These are phyloP conservation scores for Steinernema khuongi DNA, from an alignment of 1,140 invertebrate species.

Conservation along the genomic window DNA sequence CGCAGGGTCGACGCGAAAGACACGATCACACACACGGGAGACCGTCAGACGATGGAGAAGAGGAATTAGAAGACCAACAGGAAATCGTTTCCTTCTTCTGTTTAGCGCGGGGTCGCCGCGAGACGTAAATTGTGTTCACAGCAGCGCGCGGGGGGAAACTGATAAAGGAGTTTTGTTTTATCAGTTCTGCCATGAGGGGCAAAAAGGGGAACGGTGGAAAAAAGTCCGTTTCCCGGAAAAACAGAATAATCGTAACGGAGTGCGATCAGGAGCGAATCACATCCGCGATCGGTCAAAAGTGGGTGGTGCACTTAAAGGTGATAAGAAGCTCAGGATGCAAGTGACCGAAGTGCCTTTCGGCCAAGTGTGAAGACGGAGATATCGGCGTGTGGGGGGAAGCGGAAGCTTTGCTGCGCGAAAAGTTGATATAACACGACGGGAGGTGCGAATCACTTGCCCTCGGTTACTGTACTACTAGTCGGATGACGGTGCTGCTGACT, in stretches of 20 bases:
- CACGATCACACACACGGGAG: background rate
- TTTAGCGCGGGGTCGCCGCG: conserved; percentile 13
- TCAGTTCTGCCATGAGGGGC: background rate
- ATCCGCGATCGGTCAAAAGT: too few relatives aligned
- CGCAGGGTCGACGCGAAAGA: background rate
- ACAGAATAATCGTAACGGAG: too few relatives aligned
- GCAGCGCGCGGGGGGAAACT: background rate
- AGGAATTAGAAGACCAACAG: conserved; percentile 11
- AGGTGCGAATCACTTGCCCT: background rate
- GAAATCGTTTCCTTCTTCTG: conserved; percentile 9
- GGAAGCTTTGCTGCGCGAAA: background rate
- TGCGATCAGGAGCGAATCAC: too few relatives aligned
- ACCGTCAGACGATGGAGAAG: background rate
- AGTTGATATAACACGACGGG: background rate
- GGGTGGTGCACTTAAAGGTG: background rate
- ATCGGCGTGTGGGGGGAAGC: background rate
- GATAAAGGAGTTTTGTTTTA: background rate
- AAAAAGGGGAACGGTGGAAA: background rate
- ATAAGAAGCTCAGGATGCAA: background rate
- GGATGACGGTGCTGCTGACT: too few relatives aligned
- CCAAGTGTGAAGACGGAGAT: background rate
- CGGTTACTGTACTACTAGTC: background rate
- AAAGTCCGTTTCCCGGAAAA: background rate
- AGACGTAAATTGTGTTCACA: conserved; percentile 8
- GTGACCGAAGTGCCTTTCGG: too few relatives aligned